phyloP scores from a whole-genome alignment of 2,113 vertebrate genomes.

The Narcine bancroftii region DNA sequence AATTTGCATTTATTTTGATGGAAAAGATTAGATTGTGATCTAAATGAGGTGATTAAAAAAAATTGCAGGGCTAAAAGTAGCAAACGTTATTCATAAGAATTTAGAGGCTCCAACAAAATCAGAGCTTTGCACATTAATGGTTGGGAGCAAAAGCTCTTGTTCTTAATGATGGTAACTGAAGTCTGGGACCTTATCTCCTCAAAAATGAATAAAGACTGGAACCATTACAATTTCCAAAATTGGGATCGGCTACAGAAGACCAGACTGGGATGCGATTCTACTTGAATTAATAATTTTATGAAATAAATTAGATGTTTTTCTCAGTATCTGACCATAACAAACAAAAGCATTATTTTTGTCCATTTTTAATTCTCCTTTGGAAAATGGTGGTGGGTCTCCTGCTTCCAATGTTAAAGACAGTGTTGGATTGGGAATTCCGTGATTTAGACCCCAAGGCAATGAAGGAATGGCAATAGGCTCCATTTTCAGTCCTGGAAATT shows the following conservation, averaged over 20 bases:
- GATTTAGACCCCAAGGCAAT: too few species aligned
- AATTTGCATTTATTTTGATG: neutral
- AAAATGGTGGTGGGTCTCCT: too few species aligned
- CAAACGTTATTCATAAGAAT: too few species aligned
- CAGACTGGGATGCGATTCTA: neutral
- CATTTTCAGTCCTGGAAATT: too few species aligned
- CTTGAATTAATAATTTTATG: neutral
- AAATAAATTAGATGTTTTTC: too few species aligned
- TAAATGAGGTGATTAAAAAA: neutral
- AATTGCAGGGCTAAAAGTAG: neutral
- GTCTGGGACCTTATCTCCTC: neutral
- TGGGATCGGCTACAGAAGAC: too few species aligned
- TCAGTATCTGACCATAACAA: too few species aligned
- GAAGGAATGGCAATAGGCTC: too few species aligned
- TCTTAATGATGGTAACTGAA: neutral
- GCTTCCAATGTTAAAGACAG: too few species aligned
- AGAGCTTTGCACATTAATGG: neutral
- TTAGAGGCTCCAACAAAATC: neutral
- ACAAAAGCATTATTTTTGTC: too few species aligned
- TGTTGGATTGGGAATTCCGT: too few species aligned
- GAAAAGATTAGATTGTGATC: neutral
- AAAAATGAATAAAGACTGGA: neutral
- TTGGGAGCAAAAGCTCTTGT: neutral
- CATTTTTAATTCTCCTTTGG: too few species aligned
- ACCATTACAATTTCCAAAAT: neutral